Percentiles rank a stretch among this genome's conserved stretches.
phyloP scores from a whole-genome alignment of 2,888 invertebrate genomes.

The Polyommatus icarus region DNA sequence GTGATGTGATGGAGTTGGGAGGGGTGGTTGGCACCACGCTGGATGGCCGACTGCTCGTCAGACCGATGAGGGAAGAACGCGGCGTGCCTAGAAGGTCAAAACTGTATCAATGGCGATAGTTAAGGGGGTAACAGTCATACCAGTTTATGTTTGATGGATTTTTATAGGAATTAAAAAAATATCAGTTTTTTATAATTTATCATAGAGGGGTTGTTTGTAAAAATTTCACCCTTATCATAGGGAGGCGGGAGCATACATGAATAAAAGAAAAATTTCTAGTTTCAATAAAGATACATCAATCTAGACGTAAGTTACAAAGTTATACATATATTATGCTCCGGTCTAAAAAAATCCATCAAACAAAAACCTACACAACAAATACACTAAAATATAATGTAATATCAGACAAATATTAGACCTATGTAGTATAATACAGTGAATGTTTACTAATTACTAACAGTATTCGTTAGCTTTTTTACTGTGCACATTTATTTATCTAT shows the following conservation, averaged over 20 bases:
- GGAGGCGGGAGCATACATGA: too few relatives aligned
- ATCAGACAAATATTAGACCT: too few relatives aligned
- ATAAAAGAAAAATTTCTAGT: too few relatives aligned
- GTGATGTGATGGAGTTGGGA: constrained; percentile 80
- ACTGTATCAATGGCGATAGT: neutral
- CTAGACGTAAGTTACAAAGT: too few relatives aligned
- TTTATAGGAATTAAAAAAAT: neutral
- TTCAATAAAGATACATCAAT: too few relatives aligned
- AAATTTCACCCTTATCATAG: too few relatives aligned
- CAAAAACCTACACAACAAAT: too few relatives aligned
- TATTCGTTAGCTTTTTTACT: neutral
- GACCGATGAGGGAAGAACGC: constrained; percentile 88
- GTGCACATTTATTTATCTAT: neutral
- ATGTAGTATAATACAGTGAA: neutral
- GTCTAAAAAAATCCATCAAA: too few relatives aligned
- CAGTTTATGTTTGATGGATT: neutral
- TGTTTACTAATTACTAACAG: neutral
- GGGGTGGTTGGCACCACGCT: constrained; percentile 84
- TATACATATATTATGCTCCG: too few relatives aligned
- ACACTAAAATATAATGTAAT: too few relatives aligned
- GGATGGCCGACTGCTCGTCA: constrained; percentile 86
- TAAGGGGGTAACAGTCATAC: neutral
- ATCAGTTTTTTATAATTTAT: too few relatives aligned
- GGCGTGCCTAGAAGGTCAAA: constrained; percentile 83
- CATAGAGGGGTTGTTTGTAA: too few relatives aligned